phyloP scores from a whole-genome alignment of 1,140 invertebrate genomes.

The Lysiphlebus fabarum region DNA sequence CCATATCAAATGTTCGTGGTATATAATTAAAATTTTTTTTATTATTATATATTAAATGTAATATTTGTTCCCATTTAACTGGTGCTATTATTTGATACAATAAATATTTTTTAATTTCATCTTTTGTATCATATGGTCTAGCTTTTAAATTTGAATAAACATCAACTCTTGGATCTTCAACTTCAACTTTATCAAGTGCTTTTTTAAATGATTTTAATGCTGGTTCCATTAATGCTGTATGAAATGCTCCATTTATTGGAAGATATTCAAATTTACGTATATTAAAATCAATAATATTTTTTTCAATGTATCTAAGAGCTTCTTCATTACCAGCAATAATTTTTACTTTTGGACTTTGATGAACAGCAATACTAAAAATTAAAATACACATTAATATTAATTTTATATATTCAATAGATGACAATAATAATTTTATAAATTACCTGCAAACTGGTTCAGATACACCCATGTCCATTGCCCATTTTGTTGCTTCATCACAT shows the following conservation, averaged over 20 bases:
- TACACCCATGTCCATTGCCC: conserved; percentile 67
- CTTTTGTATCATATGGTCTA: conserved; percentile 55
- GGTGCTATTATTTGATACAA: conserved; percentile 73
- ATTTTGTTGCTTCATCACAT: conserved; percentile 70
- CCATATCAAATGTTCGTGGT: conserved; percentile 83
- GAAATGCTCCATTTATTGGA: conserved; percentile 87
- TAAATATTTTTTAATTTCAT: conserved; percentile 59
- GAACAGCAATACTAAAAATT: conserved; percentile 68
- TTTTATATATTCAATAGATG: too few species aligned
- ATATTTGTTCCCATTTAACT: conserved; percentile 91
- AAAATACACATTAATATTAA: conserved; percentile 7
- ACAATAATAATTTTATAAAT: neutral
- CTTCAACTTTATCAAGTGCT: conserved; percentile 61
- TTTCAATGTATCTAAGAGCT: conserved; percentile 74
- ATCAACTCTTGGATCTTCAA: conserved; percentile 70
- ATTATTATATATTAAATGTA: conserved; percentile 74
- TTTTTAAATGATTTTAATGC: conserved; percentile 68
- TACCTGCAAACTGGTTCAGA: conserved; percentile 71
- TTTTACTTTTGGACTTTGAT: conserved; percentile 84
- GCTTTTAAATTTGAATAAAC: conserved; percentile 80
- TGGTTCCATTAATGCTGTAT: conserved; percentile 80
- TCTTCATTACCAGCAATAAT: conserved; percentile 79
- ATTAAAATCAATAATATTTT: conserved; percentile 65
- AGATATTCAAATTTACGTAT: conserved; percentile 70
- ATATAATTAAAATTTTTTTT: conserved; percentile 60